Evolutionary conservation across 2,797 vertebrate species (phyloP).

Genomic region (Scarus forsteni): DNA sequence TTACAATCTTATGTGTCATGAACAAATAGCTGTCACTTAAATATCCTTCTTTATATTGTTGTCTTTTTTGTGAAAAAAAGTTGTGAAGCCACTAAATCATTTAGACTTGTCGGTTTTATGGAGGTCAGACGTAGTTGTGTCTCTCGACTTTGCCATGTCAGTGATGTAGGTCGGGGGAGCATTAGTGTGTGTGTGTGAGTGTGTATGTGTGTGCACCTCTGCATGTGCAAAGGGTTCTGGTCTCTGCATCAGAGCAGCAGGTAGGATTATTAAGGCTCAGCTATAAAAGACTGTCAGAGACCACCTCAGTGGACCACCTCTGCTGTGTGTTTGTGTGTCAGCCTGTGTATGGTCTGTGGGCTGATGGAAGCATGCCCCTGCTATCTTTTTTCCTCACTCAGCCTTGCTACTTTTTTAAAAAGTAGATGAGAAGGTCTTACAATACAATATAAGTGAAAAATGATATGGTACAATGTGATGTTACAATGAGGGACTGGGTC

Average conservation of each 20-base stretch:
- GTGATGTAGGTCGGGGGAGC: slow-evolving; percentile 21
- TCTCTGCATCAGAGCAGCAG: slow-evolving; percentile 70
- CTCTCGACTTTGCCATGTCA: slow-evolving; percentile 8
- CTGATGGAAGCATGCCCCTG: not conserved
- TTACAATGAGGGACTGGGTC: too few relatives aligned
- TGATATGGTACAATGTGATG: too few relatives aligned
- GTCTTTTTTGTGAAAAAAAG: too few relatives aligned
- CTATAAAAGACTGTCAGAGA: slow-evolving; percentile 78
- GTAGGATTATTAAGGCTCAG: slow-evolving; percentile 70
- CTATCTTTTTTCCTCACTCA: slow-evolving; percentile 1
- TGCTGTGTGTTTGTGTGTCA: slow-evolving; percentile 33
- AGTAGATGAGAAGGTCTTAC: too few relatives aligned
- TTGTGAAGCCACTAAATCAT: not conserved
- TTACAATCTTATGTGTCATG: too few relatives aligned
- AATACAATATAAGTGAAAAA: too few relatives aligned
- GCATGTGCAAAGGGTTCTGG: slow-evolving; percentile 41
- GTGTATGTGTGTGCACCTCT: not conserved
- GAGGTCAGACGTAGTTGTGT: slow-evolving; percentile 8
- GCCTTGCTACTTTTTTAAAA: not conserved
- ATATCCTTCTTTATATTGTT: too few relatives aligned
- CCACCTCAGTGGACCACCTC: slow-evolving; percentile 82
- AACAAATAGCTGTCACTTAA: too few relatives aligned
- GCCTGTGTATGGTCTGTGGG: slow-evolving; percentile 10
- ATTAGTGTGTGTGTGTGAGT: slow-evolving; percentile 17
- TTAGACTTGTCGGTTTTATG: not conserved